Evolutionary conservation across 2,113 vertebrate species (phyloP).

Genomic region (Calyptommatus sinebrachiatus): DNA sequence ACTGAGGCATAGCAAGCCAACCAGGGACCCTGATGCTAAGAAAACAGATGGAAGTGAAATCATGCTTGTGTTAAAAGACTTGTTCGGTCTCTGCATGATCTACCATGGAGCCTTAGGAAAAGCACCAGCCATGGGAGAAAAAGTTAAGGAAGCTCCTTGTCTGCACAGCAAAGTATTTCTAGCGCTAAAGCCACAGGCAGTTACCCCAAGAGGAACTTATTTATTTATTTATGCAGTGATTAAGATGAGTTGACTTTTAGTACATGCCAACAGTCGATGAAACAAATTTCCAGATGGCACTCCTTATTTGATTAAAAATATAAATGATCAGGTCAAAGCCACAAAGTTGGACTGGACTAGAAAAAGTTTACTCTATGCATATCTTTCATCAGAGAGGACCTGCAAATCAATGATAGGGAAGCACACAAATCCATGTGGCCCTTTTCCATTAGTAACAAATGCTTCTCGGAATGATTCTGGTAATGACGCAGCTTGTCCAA

Average conservation of each 20-base stretch:
- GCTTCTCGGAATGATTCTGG: no score
- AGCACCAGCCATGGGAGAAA: slow-evolving; percentile 32
- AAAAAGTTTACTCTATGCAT: no score
- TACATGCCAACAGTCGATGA: slow-evolving; percentile 33
- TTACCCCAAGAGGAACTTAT: slow-evolving; percentile 44
- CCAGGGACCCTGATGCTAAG: slow-evolving; percentile 19
- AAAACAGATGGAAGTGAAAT: slow-evolving; percentile 32
- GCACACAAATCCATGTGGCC: no score
- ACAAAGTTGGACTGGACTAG: no score
- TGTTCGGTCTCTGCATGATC: slow-evolving; percentile 7
- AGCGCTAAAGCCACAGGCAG: slow-evolving; percentile 32
- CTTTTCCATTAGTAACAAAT: no score
- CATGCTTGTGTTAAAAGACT: not conserved
- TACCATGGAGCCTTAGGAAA: slow-evolving; percentile 39
- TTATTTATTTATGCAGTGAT: slow-evolving; percentile 51
- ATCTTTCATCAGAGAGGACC: no score
- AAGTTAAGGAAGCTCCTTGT: slow-evolving; percentile 7
- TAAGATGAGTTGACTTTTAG: slow-evolving; percentile 38
- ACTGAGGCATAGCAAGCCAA: not conserved
- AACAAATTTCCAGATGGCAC: no score
- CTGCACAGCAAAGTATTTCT: not conserved
- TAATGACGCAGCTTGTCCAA: no score
- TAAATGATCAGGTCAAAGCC: no score
- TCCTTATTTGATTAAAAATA: no score
- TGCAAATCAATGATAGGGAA: no score